phyloP scores from a whole-genome alignment of 2,888 invertebrate species.

The Endomychus coccineus region DNA sequence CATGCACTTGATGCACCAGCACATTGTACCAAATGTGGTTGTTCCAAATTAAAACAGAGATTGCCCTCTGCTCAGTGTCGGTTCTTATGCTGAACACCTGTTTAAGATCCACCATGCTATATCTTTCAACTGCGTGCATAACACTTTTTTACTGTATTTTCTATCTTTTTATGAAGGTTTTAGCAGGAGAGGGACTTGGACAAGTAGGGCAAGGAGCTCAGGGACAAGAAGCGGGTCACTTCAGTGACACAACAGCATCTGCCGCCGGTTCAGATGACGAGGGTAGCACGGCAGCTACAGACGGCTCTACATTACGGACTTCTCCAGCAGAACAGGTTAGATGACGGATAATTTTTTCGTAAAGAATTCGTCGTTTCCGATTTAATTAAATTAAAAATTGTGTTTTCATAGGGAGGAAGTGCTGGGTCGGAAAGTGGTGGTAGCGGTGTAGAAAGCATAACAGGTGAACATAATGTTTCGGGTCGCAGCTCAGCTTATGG shows the following conservation, averaged over 20 bases:
- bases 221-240: conserved; percentile 53
- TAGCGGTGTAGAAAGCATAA: conserved; percentile 86
- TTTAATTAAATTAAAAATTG: conserved; percentile 17
- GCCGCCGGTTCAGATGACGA: conserved; percentile 91
- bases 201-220: conserved; percentile 29
- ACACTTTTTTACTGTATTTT: too few relatives aligned
- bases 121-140: too few relatives aligned
- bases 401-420: too few relatives aligned
- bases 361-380: conserved; percentile 10
- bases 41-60: too few relatives aligned
- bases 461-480: conserved; percentile 78
- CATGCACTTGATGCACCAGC: too few relatives aligned
- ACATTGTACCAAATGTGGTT: too few relatives aligned
- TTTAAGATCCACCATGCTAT: too few relatives aligned
- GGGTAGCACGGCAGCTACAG: conserved; percentile 88
- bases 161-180: conserved; percentile 5
- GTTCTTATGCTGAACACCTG: too few relatives aligned
- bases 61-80: too few relatives aligned
- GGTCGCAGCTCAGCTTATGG: conserved; percentile 90
- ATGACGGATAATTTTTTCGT: conserved; percentile 31
- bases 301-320: conserved; percentile 84
- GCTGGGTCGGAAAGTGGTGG: conserved; percentile 84
- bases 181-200: conserved; percentile 24
- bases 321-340: conserved; percentile 76
- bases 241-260: conserved; percentile 76